Conservation (phyloP, 2,797 vertebrate genomes). For the Sebastes umbrosus region DNA sequence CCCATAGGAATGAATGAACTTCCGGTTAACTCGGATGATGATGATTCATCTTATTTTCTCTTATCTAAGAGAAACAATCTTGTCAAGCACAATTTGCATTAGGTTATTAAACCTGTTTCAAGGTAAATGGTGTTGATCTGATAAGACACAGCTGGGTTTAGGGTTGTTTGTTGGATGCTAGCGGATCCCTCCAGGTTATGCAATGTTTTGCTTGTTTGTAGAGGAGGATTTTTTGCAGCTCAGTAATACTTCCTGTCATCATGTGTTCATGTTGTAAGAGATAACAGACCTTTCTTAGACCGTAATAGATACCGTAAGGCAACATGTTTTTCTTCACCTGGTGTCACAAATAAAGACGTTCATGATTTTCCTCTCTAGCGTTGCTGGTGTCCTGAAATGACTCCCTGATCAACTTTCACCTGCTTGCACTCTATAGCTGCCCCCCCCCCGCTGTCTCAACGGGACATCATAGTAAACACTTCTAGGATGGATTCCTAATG, state of each 20-base stretch:
- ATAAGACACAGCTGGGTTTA: neutral
- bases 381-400: conserved; percentile 28
- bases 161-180: neutral
- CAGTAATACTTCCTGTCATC: neutral
- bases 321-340: neutral
- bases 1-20: too few species aligned
- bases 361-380: neutral
- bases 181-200: neutral
- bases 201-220: neutral
- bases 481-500: conserved; percentile 63
- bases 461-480: conserved; percentile 29
- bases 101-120: neutral
- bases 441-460: neutral
- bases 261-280: neutral
- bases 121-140: neutral
- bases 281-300: neutral
- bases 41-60: neutral
- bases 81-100: neutral
- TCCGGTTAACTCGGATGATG: neutral
- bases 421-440: neutral
- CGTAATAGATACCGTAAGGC: neutral
- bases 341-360: neutral
- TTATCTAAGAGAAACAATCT: neutral
- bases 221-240: neutral
- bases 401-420: conserved; percentile 23